Evolutionary conservation across 2,113 vertebrate species (phyloP), one percentile per base, ranked within the genome.

Genomic region (Hyaena hyaena): DNA sequence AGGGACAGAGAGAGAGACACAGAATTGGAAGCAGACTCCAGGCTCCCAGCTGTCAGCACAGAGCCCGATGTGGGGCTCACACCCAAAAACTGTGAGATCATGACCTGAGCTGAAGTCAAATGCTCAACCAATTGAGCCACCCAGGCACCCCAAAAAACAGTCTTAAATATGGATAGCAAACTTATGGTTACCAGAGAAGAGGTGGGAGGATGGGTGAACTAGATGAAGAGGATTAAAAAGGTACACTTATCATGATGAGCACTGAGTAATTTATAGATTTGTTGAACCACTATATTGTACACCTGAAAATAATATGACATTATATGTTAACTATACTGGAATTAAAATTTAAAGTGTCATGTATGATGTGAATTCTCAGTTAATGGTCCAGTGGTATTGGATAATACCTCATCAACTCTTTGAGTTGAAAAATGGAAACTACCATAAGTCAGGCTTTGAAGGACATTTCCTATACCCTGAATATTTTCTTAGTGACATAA

Each of bases 401-500:
- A 79, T 84, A 61, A 93, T 73, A 63, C 28, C 35, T 92, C 26
- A 66, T 61, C 7, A 94, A 55, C 31, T 77, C 23, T 17, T 55
- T 94, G 90, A 83, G 35, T 73, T 83, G 69, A 89, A 96, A 96
- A 74, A 68, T 86, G 80, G 12, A 77, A 83, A 89, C 3, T 48
- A 31, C 12, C 24, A 1, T 82, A 73, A 77, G 66, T 92, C 61
- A 90, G 76, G 21, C 5, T 88, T 74, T 65, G 26, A 90, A 84
- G 43, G 35, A 58, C 4, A 87, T 76, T 87, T 91, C 33, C 35
- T 96, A 24, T 48, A 68, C 11, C 4, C 88, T 88, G 31, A 84
- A 39, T 88, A 61, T 93, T 95, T 91, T 71, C 53, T 96, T 86
- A 71, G 50, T 83, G 68, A 66, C 90, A 15, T 87, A 87, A 87